These are phyloP conservation scores for Uloborus plumipes DNA, from an alignment of 2,888 invertebrate species.

Conservation along the genomic window DNA sequence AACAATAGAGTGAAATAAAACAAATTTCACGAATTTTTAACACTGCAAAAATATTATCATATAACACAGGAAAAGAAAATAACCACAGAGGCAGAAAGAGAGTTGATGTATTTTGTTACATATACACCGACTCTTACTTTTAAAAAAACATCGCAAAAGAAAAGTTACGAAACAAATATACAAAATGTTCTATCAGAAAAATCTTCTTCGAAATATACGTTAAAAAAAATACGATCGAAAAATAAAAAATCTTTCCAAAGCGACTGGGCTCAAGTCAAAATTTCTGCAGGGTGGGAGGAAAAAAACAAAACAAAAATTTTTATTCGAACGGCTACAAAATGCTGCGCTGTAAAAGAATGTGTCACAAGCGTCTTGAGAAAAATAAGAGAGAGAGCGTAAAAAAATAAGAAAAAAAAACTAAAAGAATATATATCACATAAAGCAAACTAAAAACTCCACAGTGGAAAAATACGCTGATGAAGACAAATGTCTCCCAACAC, in stretches of 20 bases:
- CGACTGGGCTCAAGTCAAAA: slow-evolving; percentile 21
- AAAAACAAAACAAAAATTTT: slow-evolving; percentile 22
- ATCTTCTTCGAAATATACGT: slow-evolving; percentile 6
- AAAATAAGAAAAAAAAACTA: slow-evolving; percentile 10
- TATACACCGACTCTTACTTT: too few species aligned
- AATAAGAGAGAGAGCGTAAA: slow-evolving; percentile 1
- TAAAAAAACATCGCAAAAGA: too few species aligned
- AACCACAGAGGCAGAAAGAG: too few species aligned
- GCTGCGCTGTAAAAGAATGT: slow-evolving; percentile 4
- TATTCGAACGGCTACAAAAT: slow-evolving; percentile 36
- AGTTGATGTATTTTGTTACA: too few species aligned
- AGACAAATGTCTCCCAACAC: slow-evolving; percentile 51
- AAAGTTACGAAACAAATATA: too few species aligned
- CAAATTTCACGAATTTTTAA: too few species aligned
- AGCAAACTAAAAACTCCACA: slow-evolving; percentile 26
- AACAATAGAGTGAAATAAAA: too few species aligned
- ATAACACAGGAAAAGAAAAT: too few species aligned
- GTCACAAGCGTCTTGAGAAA: slow-evolving; percentile 2
- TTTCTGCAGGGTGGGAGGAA: slow-evolving; percentile 7
- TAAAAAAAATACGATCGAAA: slow-evolving; percentile 14
- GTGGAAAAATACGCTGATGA: slow-evolving; percentile 55
- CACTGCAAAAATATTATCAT: too few species aligned
- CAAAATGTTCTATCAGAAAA: too few species aligned
- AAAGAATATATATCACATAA: slow-evolving; percentile 8
- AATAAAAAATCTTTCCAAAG: slow-evolving; percentile 3